Percentiles rank a stretch among this genome's conserved stretches.
phyloP scores from a whole-genome alignment of 2,797 vertebrate species.

The Platalea minor region DNA sequence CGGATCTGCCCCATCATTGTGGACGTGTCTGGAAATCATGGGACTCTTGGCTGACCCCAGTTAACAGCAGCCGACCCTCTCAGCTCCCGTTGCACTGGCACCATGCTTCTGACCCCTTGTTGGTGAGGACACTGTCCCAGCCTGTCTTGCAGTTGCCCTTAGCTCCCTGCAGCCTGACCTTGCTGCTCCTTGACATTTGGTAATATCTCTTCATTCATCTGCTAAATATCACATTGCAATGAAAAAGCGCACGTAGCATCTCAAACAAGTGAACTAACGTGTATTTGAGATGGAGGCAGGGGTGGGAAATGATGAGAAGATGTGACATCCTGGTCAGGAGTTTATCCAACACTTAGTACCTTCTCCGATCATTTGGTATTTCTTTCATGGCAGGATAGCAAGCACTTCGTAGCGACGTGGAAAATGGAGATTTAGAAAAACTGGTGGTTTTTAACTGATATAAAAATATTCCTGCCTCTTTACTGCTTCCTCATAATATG shows the following conservation, averaged over 20 bases:
- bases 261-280: neutral
- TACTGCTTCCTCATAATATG: neutral
- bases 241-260: neutral
- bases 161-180: neutral
- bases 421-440: neutral
- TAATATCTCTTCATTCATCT: neutral
- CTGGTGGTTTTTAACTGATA: neutral
- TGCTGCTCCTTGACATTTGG: neutral
- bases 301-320: neutral
- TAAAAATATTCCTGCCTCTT: neutral
- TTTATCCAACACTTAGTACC: neutral
- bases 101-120: neutral
- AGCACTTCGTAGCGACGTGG: neutral
- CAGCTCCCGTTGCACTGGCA: neutral
- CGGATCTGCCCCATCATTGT: fast-evolving
- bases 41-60: neutral
- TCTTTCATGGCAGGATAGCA: neutral
- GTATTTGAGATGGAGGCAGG: neutral
- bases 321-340: neutral
- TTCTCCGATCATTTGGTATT: neutral
- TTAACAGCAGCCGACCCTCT: neutral
- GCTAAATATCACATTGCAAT: neutral
- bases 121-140: neutral
- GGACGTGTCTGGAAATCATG: neutral
- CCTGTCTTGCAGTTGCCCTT: neutral